A percentile compares a stretch with the other conserved stretches of the same genome.
Conservation (phyloP, 2,797 vertebrate genomes). For the Ptychadena robeensis region DNA sequence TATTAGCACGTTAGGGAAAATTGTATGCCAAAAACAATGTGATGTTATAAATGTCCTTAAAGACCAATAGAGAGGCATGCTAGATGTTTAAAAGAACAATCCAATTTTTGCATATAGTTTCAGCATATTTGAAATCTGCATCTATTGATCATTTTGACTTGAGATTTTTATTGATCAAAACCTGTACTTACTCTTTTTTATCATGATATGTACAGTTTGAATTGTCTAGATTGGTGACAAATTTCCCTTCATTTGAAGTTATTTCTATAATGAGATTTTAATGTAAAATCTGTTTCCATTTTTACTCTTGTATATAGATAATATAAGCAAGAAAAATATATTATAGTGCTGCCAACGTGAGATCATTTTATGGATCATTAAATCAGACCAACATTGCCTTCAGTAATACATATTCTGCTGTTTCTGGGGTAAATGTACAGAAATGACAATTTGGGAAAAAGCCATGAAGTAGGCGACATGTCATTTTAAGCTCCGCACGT, state of each 20-base stretch:
- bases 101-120: no score
- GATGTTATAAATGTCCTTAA: no score
- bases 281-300: not conserved
- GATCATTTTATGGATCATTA: not conserved
- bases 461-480: constrained; percentile 14
- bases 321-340: no score
- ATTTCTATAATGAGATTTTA: not conserved
- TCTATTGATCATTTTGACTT: no score
- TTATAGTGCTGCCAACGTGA: no score
- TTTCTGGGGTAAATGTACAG: not conserved
- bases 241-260: not conserved
- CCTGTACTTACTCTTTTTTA: no score
- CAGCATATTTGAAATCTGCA: no score
- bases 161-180: not conserved
- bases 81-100: no score
- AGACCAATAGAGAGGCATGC: no score
- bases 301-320: not conserved
- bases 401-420: not conserved
- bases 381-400: not conserved
- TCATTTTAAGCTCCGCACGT: constrained; percentile 26
- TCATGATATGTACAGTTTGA: not conserved
- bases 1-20: no score
- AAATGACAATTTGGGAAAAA: not conserved
- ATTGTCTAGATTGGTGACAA: not conserved
- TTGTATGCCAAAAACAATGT: no score